phyloP scores from a whole-genome alignment of 2,888 invertebrate species.

The Drosophila mettleri region DNA sequence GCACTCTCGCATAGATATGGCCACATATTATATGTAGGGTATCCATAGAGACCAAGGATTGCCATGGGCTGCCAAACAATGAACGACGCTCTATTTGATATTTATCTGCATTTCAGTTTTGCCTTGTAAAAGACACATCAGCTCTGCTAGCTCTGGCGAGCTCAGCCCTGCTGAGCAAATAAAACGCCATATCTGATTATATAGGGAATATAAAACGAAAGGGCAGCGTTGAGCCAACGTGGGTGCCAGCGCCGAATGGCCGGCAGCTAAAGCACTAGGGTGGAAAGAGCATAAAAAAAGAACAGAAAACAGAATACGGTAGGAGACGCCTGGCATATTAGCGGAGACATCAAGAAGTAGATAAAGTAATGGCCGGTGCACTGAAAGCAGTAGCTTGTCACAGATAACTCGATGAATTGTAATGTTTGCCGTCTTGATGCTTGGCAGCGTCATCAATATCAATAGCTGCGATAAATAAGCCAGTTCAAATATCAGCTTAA shows the following conservation, averaged over 20 bases:
- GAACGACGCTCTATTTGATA: slow-evolving; percentile 74
- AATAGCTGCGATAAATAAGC: slow-evolving; percentile 16
- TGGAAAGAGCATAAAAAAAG: slow-evolving; percentile 31
- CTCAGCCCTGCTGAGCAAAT: slow-evolving; percentile 52
- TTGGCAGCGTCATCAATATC: slow-evolving; percentile 55
- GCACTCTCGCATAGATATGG: slow-evolving; percentile 4
- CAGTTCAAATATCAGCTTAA: slow-evolving; percentile 29
- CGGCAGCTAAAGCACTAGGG: slow-evolving; percentile 26
- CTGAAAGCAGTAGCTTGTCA: slow-evolving; percentile 39
- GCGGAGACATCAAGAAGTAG: slow-evolving; percentile 66
- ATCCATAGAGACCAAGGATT: slow-evolving; percentile 21
- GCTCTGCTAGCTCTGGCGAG: slow-evolving; percentile 3
- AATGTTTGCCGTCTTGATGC: slow-evolving; percentile 52
- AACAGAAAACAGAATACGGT: slow-evolving; percentile 6
- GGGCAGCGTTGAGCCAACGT: slow-evolving; percentile 35
- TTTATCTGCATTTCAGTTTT: slow-evolving; percentile 73
- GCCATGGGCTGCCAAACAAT: slow-evolving; percentile 59
- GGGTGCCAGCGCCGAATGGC: slow-evolving; percentile 38
- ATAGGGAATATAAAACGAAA: slow-evolving; percentile 68
- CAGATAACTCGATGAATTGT: slow-evolving; percentile 62
- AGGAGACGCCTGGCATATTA: slow-evolving; percentile 67
- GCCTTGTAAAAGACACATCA: slow-evolving; percentile 25
- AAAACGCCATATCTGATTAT: slow-evolving; percentile 78
- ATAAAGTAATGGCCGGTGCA: slow-evolving; percentile 72
- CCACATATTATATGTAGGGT: slow-evolving; percentile 16